Evolutionary conservation across 2,113 vertebrate species (phyloP).

Genomic region (Oryzias melastigma): DNA sequence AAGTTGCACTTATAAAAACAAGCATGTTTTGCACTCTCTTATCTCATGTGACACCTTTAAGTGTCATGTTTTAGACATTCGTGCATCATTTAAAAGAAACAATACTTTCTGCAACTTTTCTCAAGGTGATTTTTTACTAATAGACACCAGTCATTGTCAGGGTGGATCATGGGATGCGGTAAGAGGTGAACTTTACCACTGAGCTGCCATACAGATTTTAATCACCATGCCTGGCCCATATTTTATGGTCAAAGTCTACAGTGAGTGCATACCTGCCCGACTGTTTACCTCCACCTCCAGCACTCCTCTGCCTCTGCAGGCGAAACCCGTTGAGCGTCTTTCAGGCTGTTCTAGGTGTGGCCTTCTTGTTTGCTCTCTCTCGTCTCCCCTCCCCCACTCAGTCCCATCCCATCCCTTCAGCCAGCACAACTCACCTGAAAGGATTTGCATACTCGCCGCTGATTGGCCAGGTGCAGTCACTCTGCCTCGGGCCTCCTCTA

Average conservation of each 20-base stretch:
- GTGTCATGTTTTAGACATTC: conserved; percentile 34
- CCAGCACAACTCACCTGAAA: conserved; percentile 74
- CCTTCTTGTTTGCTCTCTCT: conserved; percentile 54
- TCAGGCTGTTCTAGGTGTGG: conserved; percentile 70
- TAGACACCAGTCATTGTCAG: conserved; percentile 24
- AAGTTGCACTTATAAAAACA: neutral
- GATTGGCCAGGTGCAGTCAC: conserved; percentile 73
- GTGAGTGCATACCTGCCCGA: conserved; percentile 51
- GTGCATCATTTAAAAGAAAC: conserved; percentile 9
- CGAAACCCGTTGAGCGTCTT: conserved; percentile 64
- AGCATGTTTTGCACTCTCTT: neutral
- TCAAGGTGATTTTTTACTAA: conserved; percentile 9
- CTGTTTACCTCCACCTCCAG: conserved; percentile 51
- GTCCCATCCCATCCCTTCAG: conserved; percentile 62
- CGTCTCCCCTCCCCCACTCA: conserved; percentile 60
- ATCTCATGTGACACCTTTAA: conserved; percentile 8
- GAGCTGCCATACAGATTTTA: conserved; percentile 29
- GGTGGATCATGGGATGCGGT: conserved; percentile 29
- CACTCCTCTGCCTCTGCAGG: conserved; percentile 54
- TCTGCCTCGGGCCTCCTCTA: conserved; percentile 62
- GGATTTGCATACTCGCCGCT: conserved; percentile 69
- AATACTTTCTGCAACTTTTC: neutral
- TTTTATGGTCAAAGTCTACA: conserved; percentile 65
- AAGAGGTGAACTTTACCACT: conserved; percentile 37
- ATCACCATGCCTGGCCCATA: conserved; percentile 17